Percentiles rank a stretch among this genome's conserved stretches.
Conservation (phyloP, 2,113 vertebrate species). For the Myrmophylax atrothorax region DNA sequence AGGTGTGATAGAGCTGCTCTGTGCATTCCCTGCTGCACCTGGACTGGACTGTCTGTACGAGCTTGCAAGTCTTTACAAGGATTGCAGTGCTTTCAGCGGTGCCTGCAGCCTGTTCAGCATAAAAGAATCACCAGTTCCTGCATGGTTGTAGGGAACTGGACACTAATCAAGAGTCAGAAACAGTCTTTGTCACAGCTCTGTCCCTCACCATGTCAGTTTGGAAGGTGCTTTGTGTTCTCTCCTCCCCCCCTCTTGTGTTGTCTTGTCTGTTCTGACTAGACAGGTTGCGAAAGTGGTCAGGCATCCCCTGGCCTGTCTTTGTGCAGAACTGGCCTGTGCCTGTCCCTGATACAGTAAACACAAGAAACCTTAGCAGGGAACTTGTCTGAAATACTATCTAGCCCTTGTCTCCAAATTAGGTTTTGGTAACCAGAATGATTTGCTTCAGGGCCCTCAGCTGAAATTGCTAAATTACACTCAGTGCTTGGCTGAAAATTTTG, state of each 20-base stretch:
- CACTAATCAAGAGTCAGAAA: neutral
- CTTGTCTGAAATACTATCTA: neutral
- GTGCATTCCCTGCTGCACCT: neutral
- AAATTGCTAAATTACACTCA: conserved; percentile 1
- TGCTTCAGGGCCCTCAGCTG: neutral
- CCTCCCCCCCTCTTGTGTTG: too few relatives aligned
- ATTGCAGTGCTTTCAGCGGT: neutral
- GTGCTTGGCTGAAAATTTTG: neutral
- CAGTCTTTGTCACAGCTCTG: neutral
- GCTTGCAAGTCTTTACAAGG: neutral
- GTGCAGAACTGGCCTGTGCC: neutral
- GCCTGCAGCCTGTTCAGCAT: neutral
- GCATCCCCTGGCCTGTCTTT: neutral
- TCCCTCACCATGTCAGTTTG: neutral
- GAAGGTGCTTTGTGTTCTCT: neutral
- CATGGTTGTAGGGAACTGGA: neutral
- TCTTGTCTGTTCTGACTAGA: neutral
- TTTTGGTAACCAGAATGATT: neutral
- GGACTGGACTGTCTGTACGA: neutral
- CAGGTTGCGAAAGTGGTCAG: neutral
- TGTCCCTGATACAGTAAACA: neutral
- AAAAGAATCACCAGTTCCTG: neutral
- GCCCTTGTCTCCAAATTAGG: neutral
- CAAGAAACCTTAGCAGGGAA: neutral
- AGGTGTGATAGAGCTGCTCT: neutral